Evolutionary conservation across 2,888 invertebrate genomes (phyloP).

Genomic region (Tetragonula carbonaria): DNA sequence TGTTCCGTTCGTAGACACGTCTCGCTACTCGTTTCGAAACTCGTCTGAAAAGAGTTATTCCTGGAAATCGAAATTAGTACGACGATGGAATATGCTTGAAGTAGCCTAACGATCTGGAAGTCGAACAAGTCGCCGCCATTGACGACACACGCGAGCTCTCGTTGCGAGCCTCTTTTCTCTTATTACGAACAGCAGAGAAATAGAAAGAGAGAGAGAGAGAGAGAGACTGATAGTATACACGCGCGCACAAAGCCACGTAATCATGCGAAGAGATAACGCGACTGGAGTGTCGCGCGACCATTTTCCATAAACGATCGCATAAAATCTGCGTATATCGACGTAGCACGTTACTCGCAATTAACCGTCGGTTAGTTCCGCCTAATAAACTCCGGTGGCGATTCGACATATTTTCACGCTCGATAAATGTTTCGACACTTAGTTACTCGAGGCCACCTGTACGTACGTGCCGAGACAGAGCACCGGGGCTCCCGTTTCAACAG

Average conservation of each 20-base stretch:
- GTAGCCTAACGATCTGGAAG: conserved; percentile 18
- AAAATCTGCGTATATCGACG: conserved; percentile 50
- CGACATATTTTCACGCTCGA: conserved; percentile 50
- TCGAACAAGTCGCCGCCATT: conserved; percentile 1
- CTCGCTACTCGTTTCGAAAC: neutral
- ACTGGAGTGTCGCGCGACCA: conserved; percentile 16
- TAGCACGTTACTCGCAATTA: conserved; percentile 56
- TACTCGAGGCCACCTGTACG: conserved; percentile 35
- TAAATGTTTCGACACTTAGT: conserved; percentile 30
- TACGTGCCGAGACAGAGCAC: neutral
- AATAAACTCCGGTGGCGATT: conserved; percentile 37
- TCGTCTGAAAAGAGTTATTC: neutral
- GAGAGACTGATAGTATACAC: neutral
- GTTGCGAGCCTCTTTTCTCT: conserved; percentile 9
- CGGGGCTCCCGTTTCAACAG: neutral
- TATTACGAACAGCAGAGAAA: neutral
- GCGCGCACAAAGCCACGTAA: conserved; percentile 25
- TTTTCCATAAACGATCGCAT: conserved; percentile 49
- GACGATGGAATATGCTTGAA: conserved; percentile 6
- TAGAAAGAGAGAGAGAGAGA: too few relatives aligned
- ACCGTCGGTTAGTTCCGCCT: conserved; percentile 54
- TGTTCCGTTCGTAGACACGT: neutral
- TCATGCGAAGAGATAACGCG: conserved; percentile 54
- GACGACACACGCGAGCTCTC: conserved; percentile 38
- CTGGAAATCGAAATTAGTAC: conserved; percentile 27